Base-by-base conservation (phyloP, 2,888 invertebrate species). In the Caenorhabditis afra region DNA sequence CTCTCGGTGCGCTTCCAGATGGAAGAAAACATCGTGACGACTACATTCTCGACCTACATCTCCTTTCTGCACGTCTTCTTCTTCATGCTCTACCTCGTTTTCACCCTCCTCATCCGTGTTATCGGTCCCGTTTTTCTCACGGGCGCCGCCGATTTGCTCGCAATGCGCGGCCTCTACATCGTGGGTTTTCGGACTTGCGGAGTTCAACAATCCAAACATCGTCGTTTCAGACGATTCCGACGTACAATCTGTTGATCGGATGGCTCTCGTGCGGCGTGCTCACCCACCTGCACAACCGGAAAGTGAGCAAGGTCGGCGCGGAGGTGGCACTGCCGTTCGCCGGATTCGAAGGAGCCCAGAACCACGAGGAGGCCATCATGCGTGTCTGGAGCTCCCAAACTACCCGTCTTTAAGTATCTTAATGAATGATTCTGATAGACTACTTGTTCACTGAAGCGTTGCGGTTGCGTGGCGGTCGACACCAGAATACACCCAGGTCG, bases 21-120 rank as follows among this genome's bases (percentile, higher is more conserved):
- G 59, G 74, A 74, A 41, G 66, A 74, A 47, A 65, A 66, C 39
- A 52, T 74, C n/a, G 12, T 55, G 20, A 66, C 74, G 11, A 66
- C 65, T 1, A 59, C 44, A 29, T 74, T 74, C 49, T 61, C 59
- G 8, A 66, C 66, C 0, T 59, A 45, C 20, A 66, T 74, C 23
- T 53, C 66, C 1, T 65, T 66, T 14, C 8, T 66, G 8, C 74
- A 74, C 18, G 52, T 74, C 4, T 39, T 55, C 29, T 61, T 66
- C 53, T 59, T 66, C 39, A 61, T 37, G n/a, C 39, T 65, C 45
- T 74, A 74, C 50, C 47, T 74, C 12, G 20, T 39, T 4, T 37
- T 58, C 45, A 59, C 65, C 29, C 52, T 74, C 10, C 5, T 18
- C 18, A 59, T 66, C 12, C 59, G 74, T 10, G 1, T 53, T 1